Conservation (phyloP, 2,113 vertebrate genomes). For the Lagenorhynchus albirostris region DNA sequence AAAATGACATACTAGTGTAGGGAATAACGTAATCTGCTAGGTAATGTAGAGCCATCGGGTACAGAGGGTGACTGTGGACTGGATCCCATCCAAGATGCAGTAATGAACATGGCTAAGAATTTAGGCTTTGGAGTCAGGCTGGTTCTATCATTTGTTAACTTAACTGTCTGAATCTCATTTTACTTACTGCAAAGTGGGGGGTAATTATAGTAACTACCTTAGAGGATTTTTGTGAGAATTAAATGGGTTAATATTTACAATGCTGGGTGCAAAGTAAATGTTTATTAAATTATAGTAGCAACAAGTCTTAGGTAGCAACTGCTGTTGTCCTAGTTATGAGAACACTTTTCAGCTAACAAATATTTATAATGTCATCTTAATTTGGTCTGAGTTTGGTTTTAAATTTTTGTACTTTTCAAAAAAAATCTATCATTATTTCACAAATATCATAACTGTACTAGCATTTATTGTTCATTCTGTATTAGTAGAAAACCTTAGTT, state of each 20-base stretch:
- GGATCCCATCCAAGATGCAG: not conserved
- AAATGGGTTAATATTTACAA: not conserved
- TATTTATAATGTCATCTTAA: not conserved
- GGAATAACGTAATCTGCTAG: not conserved
- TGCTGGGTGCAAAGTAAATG: not conserved
- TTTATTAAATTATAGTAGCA: not conserved
- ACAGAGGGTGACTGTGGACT: not conserved
- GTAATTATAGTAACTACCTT: not conserved
- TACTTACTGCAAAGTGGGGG: not conserved
- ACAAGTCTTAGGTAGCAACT: not conserved
- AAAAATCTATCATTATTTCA: not conserved
- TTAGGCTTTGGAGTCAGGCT: not conserved
- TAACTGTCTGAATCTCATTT: not conserved
- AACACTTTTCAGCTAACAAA: not conserved
- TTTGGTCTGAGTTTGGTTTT: constrained; percentile 19
- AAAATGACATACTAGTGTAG: not conserved
- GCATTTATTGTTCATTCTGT: not conserved
- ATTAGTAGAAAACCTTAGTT: not conserved
- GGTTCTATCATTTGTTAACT: not conserved
- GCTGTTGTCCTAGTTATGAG: not conserved
- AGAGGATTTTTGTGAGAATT: not conserved
- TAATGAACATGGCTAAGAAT: not conserved
- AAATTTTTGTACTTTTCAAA: not conserved
- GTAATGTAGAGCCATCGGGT: not conserved
- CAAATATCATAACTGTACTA: not conserved